These are phyloP conservation scores for Saturnia japonica DNA, from an alignment of 2,888 invertebrate species.

Conservation along the genomic window DNA sequence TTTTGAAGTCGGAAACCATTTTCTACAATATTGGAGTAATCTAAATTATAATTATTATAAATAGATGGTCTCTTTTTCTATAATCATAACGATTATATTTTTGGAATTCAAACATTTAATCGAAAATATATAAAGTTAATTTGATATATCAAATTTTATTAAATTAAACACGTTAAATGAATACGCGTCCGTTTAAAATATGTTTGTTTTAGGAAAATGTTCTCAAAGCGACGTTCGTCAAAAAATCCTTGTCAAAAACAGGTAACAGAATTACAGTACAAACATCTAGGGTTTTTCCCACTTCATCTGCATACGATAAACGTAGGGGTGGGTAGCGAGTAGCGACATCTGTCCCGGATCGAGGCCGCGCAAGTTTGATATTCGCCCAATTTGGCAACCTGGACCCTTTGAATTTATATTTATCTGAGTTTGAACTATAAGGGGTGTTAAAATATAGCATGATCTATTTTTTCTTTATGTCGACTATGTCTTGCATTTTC, in stretches of 20 bases:
- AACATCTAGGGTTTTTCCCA: constrained; percentile 54
- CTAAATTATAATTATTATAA: no score
- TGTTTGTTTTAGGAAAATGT: background rate
- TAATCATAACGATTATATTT: no score
- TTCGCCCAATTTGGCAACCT: constrained; percentile 66
- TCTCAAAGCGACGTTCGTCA: constrained; percentile 4
- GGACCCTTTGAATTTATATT: constrained; percentile 71
- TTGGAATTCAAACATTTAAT: no score
- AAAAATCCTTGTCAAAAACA: constrained; percentile 42
- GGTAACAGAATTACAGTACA: constrained; percentile 53
- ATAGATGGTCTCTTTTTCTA: no score
- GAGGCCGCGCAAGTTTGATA: constrained; percentile 74
- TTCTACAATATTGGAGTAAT: no score
- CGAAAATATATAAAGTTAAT: no score
- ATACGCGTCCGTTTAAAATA: background rate
- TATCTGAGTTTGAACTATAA: constrained; percentile 32
- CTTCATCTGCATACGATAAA: constrained; percentile 53
- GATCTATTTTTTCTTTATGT: background rate
- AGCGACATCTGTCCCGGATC: constrained; percentile 69
- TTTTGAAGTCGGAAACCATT: no score
- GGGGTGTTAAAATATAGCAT: constrained; percentile 31
- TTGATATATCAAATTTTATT: no score
- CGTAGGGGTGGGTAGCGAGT: constrained; percentile 54
- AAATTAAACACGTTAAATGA: no score
- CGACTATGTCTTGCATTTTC: background rate